phyloP scores from a whole-genome alignment of 2,797 vertebrate species.

The Enteromius viviparus region DNA sequence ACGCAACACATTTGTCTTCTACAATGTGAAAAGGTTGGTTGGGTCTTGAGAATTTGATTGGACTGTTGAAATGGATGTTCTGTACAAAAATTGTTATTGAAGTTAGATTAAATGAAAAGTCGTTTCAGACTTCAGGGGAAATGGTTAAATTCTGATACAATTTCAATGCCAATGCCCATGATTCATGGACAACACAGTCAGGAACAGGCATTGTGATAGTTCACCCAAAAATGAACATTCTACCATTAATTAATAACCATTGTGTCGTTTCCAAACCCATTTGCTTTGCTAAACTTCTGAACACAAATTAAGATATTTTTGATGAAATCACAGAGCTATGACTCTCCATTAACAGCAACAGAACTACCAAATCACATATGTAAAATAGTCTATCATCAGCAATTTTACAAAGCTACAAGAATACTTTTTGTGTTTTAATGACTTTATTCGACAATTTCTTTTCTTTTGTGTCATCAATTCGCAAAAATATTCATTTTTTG shows the following conservation, averaged over 20 bases:
- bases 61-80: background rate
- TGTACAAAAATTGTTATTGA: background rate
- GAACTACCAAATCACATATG: background rate
- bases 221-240: background rate
- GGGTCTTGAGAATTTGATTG: background rate
- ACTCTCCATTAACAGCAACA: background rate
- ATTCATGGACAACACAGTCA: background rate
- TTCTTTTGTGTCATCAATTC: background rate
- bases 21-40: background rate
- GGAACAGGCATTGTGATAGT: background rate
- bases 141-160: background rate
- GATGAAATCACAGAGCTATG: background rate
- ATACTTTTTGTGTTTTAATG: background rate
- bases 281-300: background rate
- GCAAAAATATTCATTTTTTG: background rate
- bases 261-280: background rate
- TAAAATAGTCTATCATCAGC: background rate
- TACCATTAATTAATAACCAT: background rate
- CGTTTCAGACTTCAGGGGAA: background rate
- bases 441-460: background rate
- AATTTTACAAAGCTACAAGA: background rate
- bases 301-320: background rate
- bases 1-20: background rate
- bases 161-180: no score
- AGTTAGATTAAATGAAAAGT: background rate